phyloP scores from a whole-genome alignment of 2,113 vertebrate genomes.

The Casuarius casuarius region DNA sequence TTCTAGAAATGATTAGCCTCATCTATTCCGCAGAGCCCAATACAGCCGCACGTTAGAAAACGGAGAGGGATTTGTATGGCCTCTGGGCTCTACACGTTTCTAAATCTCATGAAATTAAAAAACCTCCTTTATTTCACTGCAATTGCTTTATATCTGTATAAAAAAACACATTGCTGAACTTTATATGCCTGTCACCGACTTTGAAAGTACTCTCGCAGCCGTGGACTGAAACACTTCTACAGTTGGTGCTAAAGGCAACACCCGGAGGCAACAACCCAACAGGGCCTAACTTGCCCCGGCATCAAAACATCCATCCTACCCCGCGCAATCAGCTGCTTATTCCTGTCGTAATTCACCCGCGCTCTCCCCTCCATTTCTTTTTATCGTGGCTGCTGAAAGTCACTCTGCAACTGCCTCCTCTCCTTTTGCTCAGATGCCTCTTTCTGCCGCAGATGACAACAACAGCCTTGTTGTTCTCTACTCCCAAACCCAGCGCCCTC shows the following conservation, averaged over 20 bases:
- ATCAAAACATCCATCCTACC: background rate
- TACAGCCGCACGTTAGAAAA: background rate
- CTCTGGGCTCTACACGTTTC: slow-evolving; percentile 10
- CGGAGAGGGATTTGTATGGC: background rate
- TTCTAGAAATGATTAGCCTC: slow-evolving; percentile 8
- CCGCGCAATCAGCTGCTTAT: background rate
- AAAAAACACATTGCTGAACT: background rate
- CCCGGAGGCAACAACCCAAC: background rate
- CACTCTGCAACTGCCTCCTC: background rate
- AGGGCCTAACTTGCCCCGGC: background rate
- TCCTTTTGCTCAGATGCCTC: background rate
- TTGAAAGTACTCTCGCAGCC: background rate
- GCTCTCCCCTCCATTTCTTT: background rate
- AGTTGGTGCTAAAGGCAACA: background rate
- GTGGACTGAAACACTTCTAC: background rate
- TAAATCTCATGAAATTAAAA: slow-evolving; percentile 42
- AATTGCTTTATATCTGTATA: slow-evolving; percentile 24
- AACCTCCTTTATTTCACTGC: slow-evolving; percentile 28
- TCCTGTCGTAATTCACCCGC: background rate
- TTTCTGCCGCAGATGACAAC: background rate
- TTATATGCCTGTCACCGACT: background rate
- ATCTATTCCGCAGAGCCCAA: slow-evolving; percentile 32
- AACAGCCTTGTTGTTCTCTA: background rate
- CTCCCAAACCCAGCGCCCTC: background rate
- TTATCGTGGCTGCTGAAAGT: background rate